Conservation (phyloP, 2,888 invertebrate species). For the Heliconius charithonia region DNA sequence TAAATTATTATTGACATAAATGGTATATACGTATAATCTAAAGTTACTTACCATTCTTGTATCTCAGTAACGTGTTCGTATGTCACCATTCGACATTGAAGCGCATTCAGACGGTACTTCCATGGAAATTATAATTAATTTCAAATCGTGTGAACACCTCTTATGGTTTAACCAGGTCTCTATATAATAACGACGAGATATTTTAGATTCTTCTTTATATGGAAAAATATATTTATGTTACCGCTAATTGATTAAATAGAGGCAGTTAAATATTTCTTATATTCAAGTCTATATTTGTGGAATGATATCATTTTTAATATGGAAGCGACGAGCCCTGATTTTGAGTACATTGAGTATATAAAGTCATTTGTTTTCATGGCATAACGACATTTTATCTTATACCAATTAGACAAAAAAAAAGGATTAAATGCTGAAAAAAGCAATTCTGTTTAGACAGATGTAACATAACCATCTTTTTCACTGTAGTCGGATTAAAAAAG, state of each 20-base stretch:
- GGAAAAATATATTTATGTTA: slow-evolving; percentile 17
- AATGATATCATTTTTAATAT: no score
- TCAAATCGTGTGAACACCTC: slow-evolving; percentile 17
- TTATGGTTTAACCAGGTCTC: slow-evolving; percentile 14
- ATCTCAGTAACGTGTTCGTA: slow-evolving; percentile 34
- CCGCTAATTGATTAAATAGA: slow-evolving; percentile 5
- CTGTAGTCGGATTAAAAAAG: no score
- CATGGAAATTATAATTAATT: slow-evolving; percentile 31
- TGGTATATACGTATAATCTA: not conserved
- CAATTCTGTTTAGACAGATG: no score
- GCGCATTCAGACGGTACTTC: slow-evolving; percentile 22
- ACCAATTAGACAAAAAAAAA: no score
- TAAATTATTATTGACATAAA: not conserved
- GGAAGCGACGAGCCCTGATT: no score
- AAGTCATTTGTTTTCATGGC: no score
- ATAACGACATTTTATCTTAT: no score
- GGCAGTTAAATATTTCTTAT: not conserved
- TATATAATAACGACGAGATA: slow-evolving; percentile 13
- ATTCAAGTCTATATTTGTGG: not conserved
- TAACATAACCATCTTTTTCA: no score
- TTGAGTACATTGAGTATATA: no score
- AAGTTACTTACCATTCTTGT: not conserved
- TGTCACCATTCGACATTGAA: slow-evolving; percentile 45
- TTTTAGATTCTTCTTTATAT: slow-evolving; percentile 17
- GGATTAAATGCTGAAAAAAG: no score